Conservation (phyloP, 2,797 vertebrate species). For the Selene dorsalis region DNA sequence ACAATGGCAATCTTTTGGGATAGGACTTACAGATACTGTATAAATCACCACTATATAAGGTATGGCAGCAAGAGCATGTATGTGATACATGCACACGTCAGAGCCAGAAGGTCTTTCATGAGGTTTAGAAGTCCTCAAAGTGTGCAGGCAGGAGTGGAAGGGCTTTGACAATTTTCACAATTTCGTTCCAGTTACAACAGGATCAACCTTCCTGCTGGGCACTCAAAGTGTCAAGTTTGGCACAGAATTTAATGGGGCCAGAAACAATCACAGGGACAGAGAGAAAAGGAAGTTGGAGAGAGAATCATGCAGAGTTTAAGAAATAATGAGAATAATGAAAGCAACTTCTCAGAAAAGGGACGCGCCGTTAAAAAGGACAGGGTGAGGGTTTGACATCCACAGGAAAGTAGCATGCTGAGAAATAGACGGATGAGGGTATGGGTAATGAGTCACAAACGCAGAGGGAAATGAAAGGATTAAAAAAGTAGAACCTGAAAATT, state of each 20-base stretch:
- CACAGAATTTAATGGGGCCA: slow-evolving; percentile 42
- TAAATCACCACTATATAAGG: slow-evolving; percentile 6
- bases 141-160: slow-evolving; percentile 12
- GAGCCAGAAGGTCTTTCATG: slow-evolving; percentile 31
- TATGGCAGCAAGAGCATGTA: slow-evolving; percentile 2
- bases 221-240: slow-evolving; percentile 46
- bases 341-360: slow-evolving; percentile 20
- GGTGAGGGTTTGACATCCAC: slow-evolving; percentile 52
- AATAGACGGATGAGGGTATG: slow-evolving; percentile 26
- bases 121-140: slow-evolving; percentile 14
- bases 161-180: slow-evolving; percentile 43
- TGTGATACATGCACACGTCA: slow-evolving; percentile 1
- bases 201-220: slow-evolving; percentile 44
- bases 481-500: slow-evolving; percentile 27
- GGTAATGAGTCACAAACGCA: slow-evolving; percentile 55
- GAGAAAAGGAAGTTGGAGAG: slow-evolving; percentile 12
- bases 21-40: neutral
- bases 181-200: slow-evolving; percentile 40
- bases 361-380: slow-evolving; percentile 32
- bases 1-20: neutral
- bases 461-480: slow-evolving; percentile 29
- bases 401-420: slow-evolving; percentile 56
- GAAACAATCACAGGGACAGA: slow-evolving; percentile 52
- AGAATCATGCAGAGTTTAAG: slow-evolving; percentile 55
- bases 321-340: slow-evolving; percentile 72